These are phyloP conservation scores for Agrotis exclamationis DNA, from an alignment of 2,888 invertebrate genomes.

Conservation along the genomic window DNA sequence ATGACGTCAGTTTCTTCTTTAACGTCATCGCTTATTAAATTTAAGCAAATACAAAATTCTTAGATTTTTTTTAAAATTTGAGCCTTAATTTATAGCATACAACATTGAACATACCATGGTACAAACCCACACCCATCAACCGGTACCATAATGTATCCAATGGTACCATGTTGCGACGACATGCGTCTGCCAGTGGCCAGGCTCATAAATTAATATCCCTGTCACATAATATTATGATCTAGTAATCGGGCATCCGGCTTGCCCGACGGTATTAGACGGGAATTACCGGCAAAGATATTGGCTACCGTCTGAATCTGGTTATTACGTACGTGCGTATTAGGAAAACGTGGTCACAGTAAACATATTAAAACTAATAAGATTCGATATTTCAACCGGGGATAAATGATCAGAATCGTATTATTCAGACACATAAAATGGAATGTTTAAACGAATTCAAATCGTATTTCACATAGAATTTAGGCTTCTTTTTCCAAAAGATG, in stretches of 20 bases:
- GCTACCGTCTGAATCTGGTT: background rate
- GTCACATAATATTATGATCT: slow-evolving; percentile 49
- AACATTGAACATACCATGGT: background rate
- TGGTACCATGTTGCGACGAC: slow-evolving; percentile 10
- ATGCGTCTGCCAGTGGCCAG: slow-evolving; percentile 3
- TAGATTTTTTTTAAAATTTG: background rate
- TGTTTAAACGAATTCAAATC: too few species aligned
- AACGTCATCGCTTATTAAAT: too few species aligned
- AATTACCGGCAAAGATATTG: slow-evolving; percentile 25
- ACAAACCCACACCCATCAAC: background rate
- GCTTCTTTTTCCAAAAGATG: too few species aligned
- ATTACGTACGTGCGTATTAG: background rate
- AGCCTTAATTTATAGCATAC: background rate
- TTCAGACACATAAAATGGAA: too few species aligned
- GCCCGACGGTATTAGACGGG: slow-evolving; percentile 12
- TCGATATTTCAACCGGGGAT: background rate
- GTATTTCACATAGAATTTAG: too few species aligned
- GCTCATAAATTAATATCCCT: slow-evolving; percentile 44
- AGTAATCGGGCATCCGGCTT: slow-evolving; percentile 32
- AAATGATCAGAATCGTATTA: background rate
- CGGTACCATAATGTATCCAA: background rate
- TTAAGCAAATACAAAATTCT: too few species aligned
- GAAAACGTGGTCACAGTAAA: background rate
- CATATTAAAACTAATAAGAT: background rate
- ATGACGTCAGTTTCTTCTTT: too few species aligned